A percentile compares a stretch with the other conserved stretches of the same genome.
These are phyloP conservation scores for Regulus satrapa DNA, from an alignment of 2,113 vertebrate species.

Conservation along the genomic window DNA sequence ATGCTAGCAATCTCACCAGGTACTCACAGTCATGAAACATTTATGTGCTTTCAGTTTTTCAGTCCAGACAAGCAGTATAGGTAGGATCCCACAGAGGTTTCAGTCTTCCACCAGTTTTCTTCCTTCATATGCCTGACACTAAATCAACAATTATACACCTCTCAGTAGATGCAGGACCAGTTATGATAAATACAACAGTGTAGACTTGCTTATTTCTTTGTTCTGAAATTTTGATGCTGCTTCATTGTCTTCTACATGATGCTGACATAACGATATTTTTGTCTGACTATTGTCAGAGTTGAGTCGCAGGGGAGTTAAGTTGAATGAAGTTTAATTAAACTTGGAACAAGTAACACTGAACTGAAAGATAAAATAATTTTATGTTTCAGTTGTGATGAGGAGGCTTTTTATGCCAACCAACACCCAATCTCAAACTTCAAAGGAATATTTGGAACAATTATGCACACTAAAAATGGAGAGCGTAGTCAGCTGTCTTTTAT, in stretches of 20 bases:
- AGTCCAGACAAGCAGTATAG: neutral
- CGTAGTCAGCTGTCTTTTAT: neutral
- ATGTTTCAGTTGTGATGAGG: neutral
- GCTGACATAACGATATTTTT: neutral
- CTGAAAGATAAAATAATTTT: neutral
- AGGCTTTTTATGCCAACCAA: neutral
- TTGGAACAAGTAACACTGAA: neutral
- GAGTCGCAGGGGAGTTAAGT: neutral
- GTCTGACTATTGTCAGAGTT: neutral
- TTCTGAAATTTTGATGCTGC: neutral
- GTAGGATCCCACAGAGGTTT: neutral
- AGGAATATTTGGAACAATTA: neutral
- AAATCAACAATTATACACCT: neutral
- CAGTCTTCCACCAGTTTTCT: fast-evolving
- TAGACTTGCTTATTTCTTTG: neutral
- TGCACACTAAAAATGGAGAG: neutral
- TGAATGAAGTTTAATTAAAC: neutral
- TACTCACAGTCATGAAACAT: neutral
- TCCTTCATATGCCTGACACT: neutral
- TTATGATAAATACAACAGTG: neutral
- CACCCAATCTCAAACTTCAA: neutral
- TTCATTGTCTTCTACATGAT: neutral
- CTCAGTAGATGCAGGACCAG: neutral
- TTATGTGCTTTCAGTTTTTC: neutral
- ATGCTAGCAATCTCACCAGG: neutral